phyloP scores from a whole-genome alignment of 2,888 invertebrate species.

The Isotomurus palustris region DNA sequence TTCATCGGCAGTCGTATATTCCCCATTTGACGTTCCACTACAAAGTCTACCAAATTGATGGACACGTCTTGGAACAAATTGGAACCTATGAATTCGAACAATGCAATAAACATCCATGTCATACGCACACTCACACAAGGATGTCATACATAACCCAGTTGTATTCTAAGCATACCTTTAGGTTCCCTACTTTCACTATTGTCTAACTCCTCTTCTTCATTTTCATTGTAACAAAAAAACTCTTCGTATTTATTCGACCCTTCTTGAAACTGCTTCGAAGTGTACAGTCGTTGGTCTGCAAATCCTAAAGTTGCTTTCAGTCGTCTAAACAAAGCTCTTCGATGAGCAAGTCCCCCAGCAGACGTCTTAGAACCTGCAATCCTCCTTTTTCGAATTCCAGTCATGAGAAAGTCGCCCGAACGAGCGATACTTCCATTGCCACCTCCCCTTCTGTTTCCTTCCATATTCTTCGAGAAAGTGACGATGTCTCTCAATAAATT shows the following conservation, averaged over 20 bases:
- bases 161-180: background rate
- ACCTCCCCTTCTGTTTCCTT: conserved; percentile 15
- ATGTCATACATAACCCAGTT: background rate
- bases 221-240: conserved; percentile 82
- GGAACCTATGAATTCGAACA: conserved; percentile 7
- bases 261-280: conserved; percentile 40
- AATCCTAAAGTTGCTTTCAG: conserved; percentile 38
- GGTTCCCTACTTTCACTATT: conserved; percentile 56
- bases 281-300: conserved; percentile 41
- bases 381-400: conserved; percentile 35
- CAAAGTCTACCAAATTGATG: conserved; percentile 80
- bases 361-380: conserved; percentile 28
- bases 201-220: conserved; percentile 79
- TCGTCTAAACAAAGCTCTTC: conserved; percentile 35
- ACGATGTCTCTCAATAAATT: too few species aligned
- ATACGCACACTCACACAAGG: background rate
- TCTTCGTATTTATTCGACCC: conserved; percentile 77
- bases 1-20: conserved; percentile 51
- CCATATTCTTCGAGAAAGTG: too few species aligned
- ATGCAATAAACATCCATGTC: background rate
- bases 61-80: conserved; percentile 41
- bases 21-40: conserved; percentile 70
- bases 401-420: conserved; percentile 34
- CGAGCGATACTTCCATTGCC: conserved; percentile 21
- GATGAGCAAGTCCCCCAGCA: conserved; percentile 23